These are phyloP conservation scores for Gastrophysa polygoni DNA, from an alignment of 2,888 invertebrate genomes.

Conservation along the genomic window DNA sequence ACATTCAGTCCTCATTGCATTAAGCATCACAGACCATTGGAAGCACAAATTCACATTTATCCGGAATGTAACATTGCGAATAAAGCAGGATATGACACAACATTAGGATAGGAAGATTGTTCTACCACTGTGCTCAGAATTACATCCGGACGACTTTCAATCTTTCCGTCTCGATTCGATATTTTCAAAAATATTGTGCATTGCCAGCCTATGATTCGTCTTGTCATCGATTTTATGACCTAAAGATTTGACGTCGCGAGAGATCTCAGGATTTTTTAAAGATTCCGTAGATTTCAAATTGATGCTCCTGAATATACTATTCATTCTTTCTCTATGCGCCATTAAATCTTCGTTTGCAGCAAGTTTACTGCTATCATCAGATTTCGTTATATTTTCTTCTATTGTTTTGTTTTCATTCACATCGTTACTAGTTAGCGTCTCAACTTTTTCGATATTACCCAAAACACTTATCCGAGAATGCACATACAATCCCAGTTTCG, in stretches of 20 bases:
- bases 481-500: constrained; percentile 31
- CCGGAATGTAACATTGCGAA: neutral
- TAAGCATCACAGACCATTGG: neutral
- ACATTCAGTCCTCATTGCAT: too few relatives aligned
- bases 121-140: neutral
- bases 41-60: neutral
- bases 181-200: constrained; percentile 35
- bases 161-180: constrained; percentile 33
- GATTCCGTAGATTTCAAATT: constrained; percentile 40
- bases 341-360: constrained; percentile 18
- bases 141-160: too few relatives aligned
- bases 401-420: neutral
- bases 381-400: neutral
- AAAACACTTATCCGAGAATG: constrained; percentile 4
- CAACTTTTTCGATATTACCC: neutral
- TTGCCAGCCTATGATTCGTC: constrained; percentile 37
- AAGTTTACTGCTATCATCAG: neutral
- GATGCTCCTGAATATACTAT: constrained; percentile 46
- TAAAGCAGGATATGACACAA: neutral
- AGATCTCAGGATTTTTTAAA: constrained; percentile 17
- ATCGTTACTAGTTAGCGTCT: neutral
- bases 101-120: neutral
- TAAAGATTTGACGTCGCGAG: constrained; percentile 31
- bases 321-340: constrained; percentile 41
- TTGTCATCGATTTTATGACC: constrained; percentile 35